Evolutionary conservation across 2,888 invertebrate genomes (phyloP).

Genomic region (Nipponacmea schrenckii): DNA sequence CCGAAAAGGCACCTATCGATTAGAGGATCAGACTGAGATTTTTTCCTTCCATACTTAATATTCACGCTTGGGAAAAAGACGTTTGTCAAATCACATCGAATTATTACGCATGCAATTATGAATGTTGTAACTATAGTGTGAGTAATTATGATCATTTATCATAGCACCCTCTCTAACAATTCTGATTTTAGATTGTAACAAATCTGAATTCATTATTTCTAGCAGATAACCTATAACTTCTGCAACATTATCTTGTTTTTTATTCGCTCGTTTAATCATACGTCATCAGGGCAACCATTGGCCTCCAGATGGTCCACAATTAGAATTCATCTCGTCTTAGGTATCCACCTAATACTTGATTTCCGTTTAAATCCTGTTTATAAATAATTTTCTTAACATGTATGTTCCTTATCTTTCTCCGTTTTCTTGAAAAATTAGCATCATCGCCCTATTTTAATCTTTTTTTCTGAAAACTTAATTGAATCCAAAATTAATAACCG

Average conservation of each 20-base stretch:
- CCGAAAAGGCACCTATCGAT: slow-evolving; percentile 4
- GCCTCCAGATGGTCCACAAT: neutral
- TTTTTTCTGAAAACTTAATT: no score
- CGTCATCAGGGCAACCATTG: neutral
- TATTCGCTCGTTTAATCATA: neutral
- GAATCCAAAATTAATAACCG: no score
- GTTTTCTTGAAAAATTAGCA: no score
- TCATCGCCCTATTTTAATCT: no score
- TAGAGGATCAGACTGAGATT: neutral
- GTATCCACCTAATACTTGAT: no score
- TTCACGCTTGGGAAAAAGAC: neutral
- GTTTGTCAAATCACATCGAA: slow-evolving; percentile 5
- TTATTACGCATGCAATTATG: slow-evolving; percentile 8
- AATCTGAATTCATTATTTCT: slow-evolving; percentile 4
- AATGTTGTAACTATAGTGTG: neutral
- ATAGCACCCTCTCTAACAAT: neutral
- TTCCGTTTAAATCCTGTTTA: no score
- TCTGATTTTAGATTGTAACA: neutral
- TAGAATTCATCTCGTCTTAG: no score
- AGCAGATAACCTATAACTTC: slow-evolving; percentile 7
- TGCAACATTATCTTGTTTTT: neutral
- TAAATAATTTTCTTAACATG: no score
- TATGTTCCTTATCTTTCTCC: no score
- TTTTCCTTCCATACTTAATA: slow-evolving; percentile 1
- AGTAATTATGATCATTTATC: slow-evolving; percentile 1